These are phyloP conservation scores for Zygothrica quintamaculata DNA, from an alignment of 2,888 invertebrate species.

Conservation along the genomic window DNA sequence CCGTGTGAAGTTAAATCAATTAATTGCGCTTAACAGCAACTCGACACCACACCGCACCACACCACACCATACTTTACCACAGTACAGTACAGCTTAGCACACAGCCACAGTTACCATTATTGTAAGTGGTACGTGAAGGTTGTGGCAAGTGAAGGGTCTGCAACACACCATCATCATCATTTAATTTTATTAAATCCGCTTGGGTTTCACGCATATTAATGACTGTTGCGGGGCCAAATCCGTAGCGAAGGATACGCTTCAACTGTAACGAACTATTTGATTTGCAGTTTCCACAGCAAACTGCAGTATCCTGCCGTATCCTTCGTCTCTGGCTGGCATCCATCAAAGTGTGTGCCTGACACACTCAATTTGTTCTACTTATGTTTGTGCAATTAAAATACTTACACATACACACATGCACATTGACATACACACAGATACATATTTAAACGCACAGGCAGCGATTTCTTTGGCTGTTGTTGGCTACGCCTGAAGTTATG, in stretches of 20 bases:
- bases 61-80: no score
- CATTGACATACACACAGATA: slow-evolving; percentile 5
- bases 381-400: slow-evolving; percentile 68
- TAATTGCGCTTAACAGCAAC: slow-evolving; percentile 55
- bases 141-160: no score
- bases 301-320: slow-evolving; percentile 48
- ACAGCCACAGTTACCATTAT: slow-evolving; percentile 31
- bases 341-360: slow-evolving; percentile 23
- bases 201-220: slow-evolving; percentile 42
- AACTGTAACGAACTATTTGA: slow-evolving; percentile 24
- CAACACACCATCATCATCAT: slow-evolving; percentile 50
- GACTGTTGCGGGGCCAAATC: slow-evolving; percentile 10
- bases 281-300: slow-evolving; percentile 38
- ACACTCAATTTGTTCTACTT: slow-evolving; percentile 26
- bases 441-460: slow-evolving; percentile 1
- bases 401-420: slow-evolving; percentile 14
- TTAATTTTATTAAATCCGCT: slow-evolving; percentile 67
- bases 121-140: slow-evolving; percentile 51
- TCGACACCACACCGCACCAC: slow-evolving; percentile 34
- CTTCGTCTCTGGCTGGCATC: slow-evolving; percentile 8
- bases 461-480: slow-evolving; percentile 8
- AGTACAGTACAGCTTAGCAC: no score
- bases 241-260: no score
- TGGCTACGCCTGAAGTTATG: slow-evolving; percentile 63
- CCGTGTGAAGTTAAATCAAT: slow-evolving; percentile 51